Evolutionary conservation across 1,140 invertebrate genomes (phyloP), one percentile per base, ranked within the genome.

Genomic region (Lepidotrigona ventralis): DNA sequence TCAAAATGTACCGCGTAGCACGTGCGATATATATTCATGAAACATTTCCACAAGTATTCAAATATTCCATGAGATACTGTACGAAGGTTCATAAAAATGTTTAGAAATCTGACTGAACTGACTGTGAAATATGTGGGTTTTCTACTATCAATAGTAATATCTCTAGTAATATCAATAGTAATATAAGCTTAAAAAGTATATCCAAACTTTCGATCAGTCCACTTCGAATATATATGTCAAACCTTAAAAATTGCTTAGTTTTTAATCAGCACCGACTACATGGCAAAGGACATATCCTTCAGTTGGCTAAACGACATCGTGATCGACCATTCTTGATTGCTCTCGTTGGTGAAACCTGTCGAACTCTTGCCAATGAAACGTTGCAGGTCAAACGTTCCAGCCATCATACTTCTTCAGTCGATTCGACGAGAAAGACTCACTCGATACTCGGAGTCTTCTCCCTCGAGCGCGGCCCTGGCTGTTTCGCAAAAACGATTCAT

Each of bases 401-500:
- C 21, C 39, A 9, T 46, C 2, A 3, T 39, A 56, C 29, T 53
- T 73, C 26, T 1, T n/a, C 54, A 15, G 21, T 19, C 54, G 15
- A 19, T 60, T 2, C 51, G 21, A n/a, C 12, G 33, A 26, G 17
- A 29, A 39, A 79, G 39, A 46, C 19, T 60, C n/a, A 21, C 17
- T 39, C 53, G 1, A 53, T 17, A 51, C 54, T 3, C 39, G 0
- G 54, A 26, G n/a, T 33, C 53, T 29, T 58, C 17, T 46, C 53
- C 60, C 60, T 68, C 54, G 26, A 78, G 54, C 46, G 69, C 39
- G 39, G 39, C 26, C n/a, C 23, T 4, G 46, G 19, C 68, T 56
- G 51, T 54, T 60, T 29, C 73, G 54, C 66, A 17, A 60, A 70
- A 70, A 46, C 53, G 66, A 82, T 60, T 70, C 66, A 78, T 63